Base-by-base conservation (phyloP, 2,888 invertebrate genomes). In the Deilephila porcellus region DNA sequence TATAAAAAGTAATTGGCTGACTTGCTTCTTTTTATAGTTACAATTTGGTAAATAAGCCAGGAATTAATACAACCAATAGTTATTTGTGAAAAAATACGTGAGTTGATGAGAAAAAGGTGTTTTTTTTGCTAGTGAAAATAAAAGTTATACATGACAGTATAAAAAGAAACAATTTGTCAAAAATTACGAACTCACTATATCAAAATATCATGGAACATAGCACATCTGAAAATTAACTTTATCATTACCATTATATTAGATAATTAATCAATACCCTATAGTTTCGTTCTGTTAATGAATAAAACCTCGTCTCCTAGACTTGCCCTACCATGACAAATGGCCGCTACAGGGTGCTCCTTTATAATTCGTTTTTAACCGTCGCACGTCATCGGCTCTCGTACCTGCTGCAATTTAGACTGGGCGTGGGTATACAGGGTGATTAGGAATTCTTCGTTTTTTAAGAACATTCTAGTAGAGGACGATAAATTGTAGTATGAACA, bases 301-400 rank as follows among this genome's bases (percentile, higher is more conserved):
- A 82, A 83, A 79, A 63, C 74, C 70, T 80, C 75, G 83, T 81
- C 88, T 67, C 67, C 17, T 67, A 81, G 86, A 67, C 45, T 62
- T 17, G 20, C 52, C 60, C 60, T 29, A 45, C 25, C 45, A 91
- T 92, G 91, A 93, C 89, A 91, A 92, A 93, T 91, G 89, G 85
- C 81, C 80, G 82, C 85, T 90, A 90, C 91, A 91, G 91, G 90
- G 86, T 90, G 92, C 88, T 90, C 87, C 86, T 86, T 83, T 87
- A 88, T 93, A 93, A 93, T 93, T 90, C 88, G 90, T 91, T 93
- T 93, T 93, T 92, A 93, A 93, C 90, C 89, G 90, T 85, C 85
- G 88, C 91, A 90, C 91, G 92, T 93, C 91, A 90, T 88, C 91
- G 87, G 81, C 84, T 81, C 78, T 81, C 81, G 81, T 82, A 85